These are phyloP conservation scores for Sussaba pulchella DNA, from an alignment of 2,888 invertebrate species.

Conservation along the genomic window DNA sequence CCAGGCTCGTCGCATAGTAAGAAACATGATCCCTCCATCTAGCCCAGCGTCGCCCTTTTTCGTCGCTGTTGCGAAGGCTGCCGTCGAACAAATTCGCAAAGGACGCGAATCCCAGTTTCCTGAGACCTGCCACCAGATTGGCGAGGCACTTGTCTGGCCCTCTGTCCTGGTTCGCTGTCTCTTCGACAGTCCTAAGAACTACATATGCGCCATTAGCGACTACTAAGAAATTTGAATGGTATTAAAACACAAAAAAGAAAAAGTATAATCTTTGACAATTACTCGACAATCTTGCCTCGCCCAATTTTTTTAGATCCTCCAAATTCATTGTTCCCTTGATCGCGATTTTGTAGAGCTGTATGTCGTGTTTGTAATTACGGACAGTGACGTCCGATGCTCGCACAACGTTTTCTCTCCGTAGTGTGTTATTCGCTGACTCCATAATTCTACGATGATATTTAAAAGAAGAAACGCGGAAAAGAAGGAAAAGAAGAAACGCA, in stretches of 20 bases:
- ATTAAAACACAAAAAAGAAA: background rate
- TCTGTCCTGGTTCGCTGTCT: constrained; percentile 88
- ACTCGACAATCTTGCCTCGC: constrained; percentile 86
- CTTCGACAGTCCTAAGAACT: constrained; percentile 91
- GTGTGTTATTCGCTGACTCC: background rate
- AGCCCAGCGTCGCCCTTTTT: constrained; percentile 88
- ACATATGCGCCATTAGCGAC: too few relatives aligned
- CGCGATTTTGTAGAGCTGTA: constrained; percentile 91
- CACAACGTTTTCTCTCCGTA: background rate
- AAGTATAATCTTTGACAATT: constrained; percentile 6
- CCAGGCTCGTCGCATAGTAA: constrained; percentile 96
- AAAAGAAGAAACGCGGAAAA: too few relatives aligned
- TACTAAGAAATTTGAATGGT: background rate
- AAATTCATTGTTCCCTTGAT: constrained; percentile 91
- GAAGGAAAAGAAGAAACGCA: too few relatives aligned
- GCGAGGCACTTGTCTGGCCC: constrained; percentile 88
- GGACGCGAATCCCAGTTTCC: constrained; percentile 88
- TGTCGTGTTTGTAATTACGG: constrained; percentile 86
- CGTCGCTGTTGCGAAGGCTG: constrained; percentile 84
- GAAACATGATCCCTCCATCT: constrained; percentile 94
- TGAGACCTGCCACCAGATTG: constrained; percentile 87
- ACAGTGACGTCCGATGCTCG: background rate
- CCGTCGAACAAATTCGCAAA: constrained; percentile 88
- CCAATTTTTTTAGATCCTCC: constrained; percentile 94
- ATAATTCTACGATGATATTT: too few relatives aligned